Evolutionary conservation across 2,888 invertebrate genomes (phyloP).

Genomic region (Cephalotes varians): DNA sequence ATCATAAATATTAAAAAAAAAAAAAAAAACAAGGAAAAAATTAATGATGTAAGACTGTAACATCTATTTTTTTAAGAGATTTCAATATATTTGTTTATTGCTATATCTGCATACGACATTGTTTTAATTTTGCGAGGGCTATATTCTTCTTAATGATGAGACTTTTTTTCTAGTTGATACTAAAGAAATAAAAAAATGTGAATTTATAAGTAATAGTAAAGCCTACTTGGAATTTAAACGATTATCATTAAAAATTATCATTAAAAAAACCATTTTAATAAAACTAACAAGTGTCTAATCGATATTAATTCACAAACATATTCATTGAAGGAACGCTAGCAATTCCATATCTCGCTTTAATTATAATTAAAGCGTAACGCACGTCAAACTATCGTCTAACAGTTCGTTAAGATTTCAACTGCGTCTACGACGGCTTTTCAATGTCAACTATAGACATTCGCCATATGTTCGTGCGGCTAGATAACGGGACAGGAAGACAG

Average conservation of each 20-base stretch:
- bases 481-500: constrained; percentile 16
- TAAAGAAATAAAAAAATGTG: neutral
- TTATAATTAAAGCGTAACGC: constrained; percentile 9
- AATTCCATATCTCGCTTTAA: neutral
- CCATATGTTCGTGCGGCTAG: constrained; percentile 7
- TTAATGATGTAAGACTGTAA: neutral
- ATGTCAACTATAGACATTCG: constrained; percentile 29
- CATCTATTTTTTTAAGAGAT: neutral
- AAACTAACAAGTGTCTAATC: neutral
- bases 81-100: neutral
- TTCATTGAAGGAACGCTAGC: neutral
- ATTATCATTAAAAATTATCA: neutral
- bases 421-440: constrained; percentile 31
- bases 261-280: neutral
- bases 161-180: neutral
- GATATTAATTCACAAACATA: neutral
- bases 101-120: too few relatives aligned
- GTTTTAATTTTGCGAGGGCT: neutral
- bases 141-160: neutral
- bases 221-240: neutral
- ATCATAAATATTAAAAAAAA: neutral
- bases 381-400: constrained; percentile 17
- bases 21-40: neutral
- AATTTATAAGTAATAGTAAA: neutral
- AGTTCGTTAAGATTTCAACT: constrained; percentile 8